Evolutionary conservation across 2,113 vertebrate genomes (phyloP).

Genomic region (Cariama cristata): DNA sequence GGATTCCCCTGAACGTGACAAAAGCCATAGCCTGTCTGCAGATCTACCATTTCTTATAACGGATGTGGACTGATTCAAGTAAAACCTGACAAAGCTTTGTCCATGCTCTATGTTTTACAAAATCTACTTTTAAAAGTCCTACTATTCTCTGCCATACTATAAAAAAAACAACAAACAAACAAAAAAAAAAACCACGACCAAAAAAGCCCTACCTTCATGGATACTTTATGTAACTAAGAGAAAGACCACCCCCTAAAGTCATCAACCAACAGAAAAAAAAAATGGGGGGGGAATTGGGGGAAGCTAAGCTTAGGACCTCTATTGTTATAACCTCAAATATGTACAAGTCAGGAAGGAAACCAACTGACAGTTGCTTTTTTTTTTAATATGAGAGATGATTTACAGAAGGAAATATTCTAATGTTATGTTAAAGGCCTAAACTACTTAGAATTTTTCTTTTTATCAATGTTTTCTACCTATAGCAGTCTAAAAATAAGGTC

Average conservation of each 20-base stretch:
- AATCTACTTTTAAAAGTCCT: neutral
- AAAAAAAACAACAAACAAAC: neutral
- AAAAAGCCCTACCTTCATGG: neutral
- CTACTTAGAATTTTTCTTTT: neutral
- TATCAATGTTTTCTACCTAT: neutral
- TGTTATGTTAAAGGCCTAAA: neutral
- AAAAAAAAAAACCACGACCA: neutral
- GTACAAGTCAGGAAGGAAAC: constrained; percentile 5
- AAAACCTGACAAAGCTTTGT: neutral
- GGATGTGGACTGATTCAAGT: neutral
- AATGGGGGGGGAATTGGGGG: fast-evolving
- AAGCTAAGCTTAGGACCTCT: neutral
- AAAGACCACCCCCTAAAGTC: neutral
- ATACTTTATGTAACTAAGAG: neutral
- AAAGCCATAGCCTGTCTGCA: constrained; percentile 19
- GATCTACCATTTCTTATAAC: neutral
- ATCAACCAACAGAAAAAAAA: neutral
- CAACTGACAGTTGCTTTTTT: neutral
- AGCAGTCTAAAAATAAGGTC: neutral
- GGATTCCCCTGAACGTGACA: constrained; percentile 44
- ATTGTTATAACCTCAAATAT: neutral
- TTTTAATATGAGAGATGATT: neutral
- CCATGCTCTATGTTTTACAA: neutral
- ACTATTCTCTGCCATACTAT: neutral
- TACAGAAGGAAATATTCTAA: constrained; percentile 3